Base-by-base conservation (phyloP, 2,113 vertebrate species). In the Spheniscus mendiculus region DNA sequence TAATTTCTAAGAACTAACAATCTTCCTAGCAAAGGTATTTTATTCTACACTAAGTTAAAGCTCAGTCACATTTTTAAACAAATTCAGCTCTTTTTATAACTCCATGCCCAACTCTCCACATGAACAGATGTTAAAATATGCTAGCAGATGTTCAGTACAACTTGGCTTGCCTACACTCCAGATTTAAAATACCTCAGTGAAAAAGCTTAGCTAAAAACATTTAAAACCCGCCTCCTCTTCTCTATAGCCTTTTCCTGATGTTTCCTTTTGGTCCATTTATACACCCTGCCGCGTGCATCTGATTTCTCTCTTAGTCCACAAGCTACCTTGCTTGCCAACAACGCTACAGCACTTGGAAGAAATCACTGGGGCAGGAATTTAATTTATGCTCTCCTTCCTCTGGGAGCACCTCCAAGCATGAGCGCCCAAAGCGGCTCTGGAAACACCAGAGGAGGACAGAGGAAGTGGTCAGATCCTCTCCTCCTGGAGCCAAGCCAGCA, bases 211-310 rank as follows among this genome's bases (percentile, higher is more conserved):
- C n/a, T 85, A 47, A 69, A 90, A 95, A 6, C 11, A 56, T 58
- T 55, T 86, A 10, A 72, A 87, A 66, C 18, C 42, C 87, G 34
- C 16, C 40, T 86, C 14, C 16, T 87, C 49, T 79, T 67, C 34
- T 56, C 74, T 23, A 11, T 6, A 87, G 58, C 14, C 30, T 71
- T 58, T 62, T 40, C 34, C 55, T 36, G 26, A 50, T 32, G 16
- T 30, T 85, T 85, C 55, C 27, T 55, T 90, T 47, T 2, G 6
- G 34, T 53, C 20, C 27, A 47, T 61, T 88, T 62, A 49, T 1
- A 56, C 11, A 30, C 16, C 15, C 25, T 40, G 2, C 13, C 2
- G 8, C 40, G 32, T 0, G 0, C 0, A 0, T 47, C 47, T 50
- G 32, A 38, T 49, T 96, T 90, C 27, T 66, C 52, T 83, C 49